Conservation (phyloP, 2,888 invertebrate genomes). For the Agriopis aurantiaria region DNA sequence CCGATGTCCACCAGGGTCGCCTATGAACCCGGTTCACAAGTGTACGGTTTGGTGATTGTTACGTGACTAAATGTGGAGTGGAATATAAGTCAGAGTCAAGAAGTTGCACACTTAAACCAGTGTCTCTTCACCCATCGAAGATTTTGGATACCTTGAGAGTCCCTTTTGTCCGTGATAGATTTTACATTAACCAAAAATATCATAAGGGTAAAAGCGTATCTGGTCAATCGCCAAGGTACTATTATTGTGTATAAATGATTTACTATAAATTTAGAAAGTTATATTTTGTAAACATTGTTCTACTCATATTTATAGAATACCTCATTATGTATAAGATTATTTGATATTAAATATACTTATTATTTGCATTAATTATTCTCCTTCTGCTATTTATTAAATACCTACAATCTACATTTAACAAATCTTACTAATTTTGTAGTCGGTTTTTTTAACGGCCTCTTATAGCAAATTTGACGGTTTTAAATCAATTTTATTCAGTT, state of each 20-base stretch:
- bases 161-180: not conserved
- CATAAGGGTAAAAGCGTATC: constrained; percentile 14
- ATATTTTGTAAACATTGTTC: constrained; percentile 49
- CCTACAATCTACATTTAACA: not conserved
- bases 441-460: too few species aligned
- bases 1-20: constrained; percentile 89
- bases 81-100: not conserved
- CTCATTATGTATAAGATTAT: constrained; percentile 27
- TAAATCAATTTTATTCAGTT: too few species aligned
- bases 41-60: constrained; percentile 90
- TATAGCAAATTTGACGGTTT: too few species aligned
- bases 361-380: not conserved
- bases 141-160: not conserved
- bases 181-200: not conserved
- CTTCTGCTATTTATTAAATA: not conserved
- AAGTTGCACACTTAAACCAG: not conserved
- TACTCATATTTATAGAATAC: constrained; percentile 28
- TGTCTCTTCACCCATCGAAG: not conserved
- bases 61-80: not conserved
- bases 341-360: constrained; percentile 29
- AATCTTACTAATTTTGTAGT: too few species aligned
- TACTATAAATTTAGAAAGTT: constrained; percentile 60
- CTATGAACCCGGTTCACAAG: constrained; percentile 92
- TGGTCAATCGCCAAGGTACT: not conserved
- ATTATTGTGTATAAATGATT: not conserved